Conservation (phyloP, 2,113 vertebrate species). For the Leucosticte australis region DNA sequence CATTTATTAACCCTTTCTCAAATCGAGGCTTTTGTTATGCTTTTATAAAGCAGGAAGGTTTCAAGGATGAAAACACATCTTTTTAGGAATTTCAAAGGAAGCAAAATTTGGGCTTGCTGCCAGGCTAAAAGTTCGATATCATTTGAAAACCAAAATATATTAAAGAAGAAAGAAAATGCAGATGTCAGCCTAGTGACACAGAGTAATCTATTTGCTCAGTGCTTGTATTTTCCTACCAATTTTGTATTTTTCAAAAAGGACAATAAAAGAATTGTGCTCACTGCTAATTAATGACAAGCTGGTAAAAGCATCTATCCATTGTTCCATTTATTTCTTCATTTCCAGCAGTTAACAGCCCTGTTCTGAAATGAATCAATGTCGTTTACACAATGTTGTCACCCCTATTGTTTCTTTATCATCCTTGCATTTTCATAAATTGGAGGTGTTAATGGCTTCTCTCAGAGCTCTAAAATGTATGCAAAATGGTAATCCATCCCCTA, state of each 20-base stretch:
- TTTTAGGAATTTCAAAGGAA: slow-evolving; percentile 30
- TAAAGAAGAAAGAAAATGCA: slow-evolving; percentile 74
- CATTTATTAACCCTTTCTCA: slow-evolving; percentile 41
- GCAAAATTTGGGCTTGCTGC: slow-evolving; percentile 15
- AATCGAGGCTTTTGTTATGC: background rate
- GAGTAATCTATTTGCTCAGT: slow-evolving; percentile 77
- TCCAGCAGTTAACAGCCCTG: slow-evolving; percentile 80
- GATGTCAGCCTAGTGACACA: slow-evolving; percentile 78
- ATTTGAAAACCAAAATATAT: slow-evolving; percentile 65
- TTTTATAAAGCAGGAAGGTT: background rate
- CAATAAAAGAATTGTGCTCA: slow-evolving; percentile 88
- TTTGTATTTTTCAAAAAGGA: slow-evolving; percentile 85
- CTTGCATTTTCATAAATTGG: slow-evolving; percentile 94
- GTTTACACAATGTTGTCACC: slow-evolving; percentile 85
- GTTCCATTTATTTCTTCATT: slow-evolving; percentile 86
- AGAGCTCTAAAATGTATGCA: slow-evolving; percentile 75
- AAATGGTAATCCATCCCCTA: slow-evolving; percentile 73
- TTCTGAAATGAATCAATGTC: slow-evolving; percentile 87
- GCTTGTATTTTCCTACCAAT: slow-evolving; percentile 84
- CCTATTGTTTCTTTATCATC: slow-evolving; percentile 91
- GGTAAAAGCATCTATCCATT: slow-evolving; percentile 84
- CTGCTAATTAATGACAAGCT: slow-evolving; percentile 93
- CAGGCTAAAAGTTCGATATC: slow-evolving; percentile 54
- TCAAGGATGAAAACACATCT: background rate
- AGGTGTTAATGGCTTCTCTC: slow-evolving; percentile 85